Evolutionary conservation across 1,140 invertebrate species (phyloP).

Genomic region (Drosophila tani): DNA sequence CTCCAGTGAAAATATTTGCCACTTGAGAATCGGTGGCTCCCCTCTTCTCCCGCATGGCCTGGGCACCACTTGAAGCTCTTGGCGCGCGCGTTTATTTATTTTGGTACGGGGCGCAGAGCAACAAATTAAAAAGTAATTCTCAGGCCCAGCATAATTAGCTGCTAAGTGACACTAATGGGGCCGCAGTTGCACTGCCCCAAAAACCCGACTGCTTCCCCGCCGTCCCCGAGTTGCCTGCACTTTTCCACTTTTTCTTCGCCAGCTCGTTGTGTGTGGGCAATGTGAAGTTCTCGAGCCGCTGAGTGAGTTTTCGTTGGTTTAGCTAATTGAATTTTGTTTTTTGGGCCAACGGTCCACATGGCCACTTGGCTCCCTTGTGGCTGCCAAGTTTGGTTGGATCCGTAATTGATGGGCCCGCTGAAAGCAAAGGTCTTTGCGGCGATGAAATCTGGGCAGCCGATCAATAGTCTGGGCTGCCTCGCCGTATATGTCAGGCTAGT

Average conservation of each 20-base stretch:
- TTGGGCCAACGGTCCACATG: slow-evolving; percentile 50
- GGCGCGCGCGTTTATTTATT: slow-evolving; percentile 68
- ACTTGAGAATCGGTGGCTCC: slow-evolving; percentile 57
- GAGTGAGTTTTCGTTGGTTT: slow-evolving; percentile 45
- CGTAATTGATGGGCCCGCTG: slow-evolving; percentile 63
- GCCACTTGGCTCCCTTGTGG: slow-evolving; percentile 69
- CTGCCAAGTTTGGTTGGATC: slow-evolving; percentile 59
- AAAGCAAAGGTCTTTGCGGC: slow-evolving; percentile 64
- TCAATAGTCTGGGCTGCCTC: slow-evolving; percentile 30
- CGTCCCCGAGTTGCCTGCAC: slow-evolving; percentile 23
- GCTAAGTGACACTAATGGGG: slow-evolving; percentile 78
- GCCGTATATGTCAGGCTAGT: slow-evolving; percentile 55
- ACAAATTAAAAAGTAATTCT: slow-evolving; percentile 83
- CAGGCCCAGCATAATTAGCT: slow-evolving; percentile 78
- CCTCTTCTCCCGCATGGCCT: background rate
- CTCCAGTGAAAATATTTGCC: slow-evolving; percentile 58
- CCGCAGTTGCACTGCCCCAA: slow-evolving; percentile 44
- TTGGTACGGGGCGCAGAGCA: slow-evolving; percentile 63
- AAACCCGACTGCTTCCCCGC: slow-evolving; percentile 6
- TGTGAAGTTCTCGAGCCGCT: slow-evolving; percentile 30
- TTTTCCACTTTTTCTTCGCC: slow-evolving; percentile 26
- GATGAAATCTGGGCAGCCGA: slow-evolving; percentile 49
- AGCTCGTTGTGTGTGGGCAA: slow-evolving; percentile 48
- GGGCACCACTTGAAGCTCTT: slow-evolving; percentile 26
- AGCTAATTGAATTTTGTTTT: slow-evolving; percentile 75